These are phyloP conservation scores for Nipponia nippon DNA, from an alignment of 2,113 vertebrate genomes.

Conservation along the genomic window DNA sequence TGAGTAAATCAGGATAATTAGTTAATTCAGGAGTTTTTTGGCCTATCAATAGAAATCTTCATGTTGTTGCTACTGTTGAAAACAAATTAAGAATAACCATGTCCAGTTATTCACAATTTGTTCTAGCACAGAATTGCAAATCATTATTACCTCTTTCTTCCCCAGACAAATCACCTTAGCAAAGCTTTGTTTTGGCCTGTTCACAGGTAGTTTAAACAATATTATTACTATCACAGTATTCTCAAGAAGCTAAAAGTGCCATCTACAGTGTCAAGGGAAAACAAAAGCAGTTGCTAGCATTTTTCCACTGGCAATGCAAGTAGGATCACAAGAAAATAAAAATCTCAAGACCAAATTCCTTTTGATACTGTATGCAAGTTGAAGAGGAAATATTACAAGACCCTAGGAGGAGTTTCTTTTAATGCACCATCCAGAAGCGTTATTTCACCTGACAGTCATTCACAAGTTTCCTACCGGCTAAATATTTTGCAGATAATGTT, in stretches of 20 bases:
- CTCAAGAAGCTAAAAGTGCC: not conserved
- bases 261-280: not conserved
- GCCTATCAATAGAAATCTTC: not conserved
- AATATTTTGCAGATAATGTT: constrained; percentile 53
- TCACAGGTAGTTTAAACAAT: not conserved
- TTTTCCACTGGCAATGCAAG: not conserved
- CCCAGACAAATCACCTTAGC: not conserved
- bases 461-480: constrained; percentile 22
- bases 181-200: not conserved
- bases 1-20: not conserved
- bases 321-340: not conserved
- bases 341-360: not conserved
- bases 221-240: not conserved
- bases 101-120: not conserved
- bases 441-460: constrained; percentile 47
- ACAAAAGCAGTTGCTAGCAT: not conserved
- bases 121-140: not conserved
- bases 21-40: not conserved
- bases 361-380: not conserved
- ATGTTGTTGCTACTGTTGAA: not conserved
- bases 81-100: not conserved
- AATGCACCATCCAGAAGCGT: not conserved
- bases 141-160: not conserved
- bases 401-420: not conserved
- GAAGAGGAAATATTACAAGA: not conserved